A percentile compares a stretch with the other conserved stretches of the same genome.
Conservation (phyloP, 2,888 invertebrate species). For the Chouioia cunea region DNA sequence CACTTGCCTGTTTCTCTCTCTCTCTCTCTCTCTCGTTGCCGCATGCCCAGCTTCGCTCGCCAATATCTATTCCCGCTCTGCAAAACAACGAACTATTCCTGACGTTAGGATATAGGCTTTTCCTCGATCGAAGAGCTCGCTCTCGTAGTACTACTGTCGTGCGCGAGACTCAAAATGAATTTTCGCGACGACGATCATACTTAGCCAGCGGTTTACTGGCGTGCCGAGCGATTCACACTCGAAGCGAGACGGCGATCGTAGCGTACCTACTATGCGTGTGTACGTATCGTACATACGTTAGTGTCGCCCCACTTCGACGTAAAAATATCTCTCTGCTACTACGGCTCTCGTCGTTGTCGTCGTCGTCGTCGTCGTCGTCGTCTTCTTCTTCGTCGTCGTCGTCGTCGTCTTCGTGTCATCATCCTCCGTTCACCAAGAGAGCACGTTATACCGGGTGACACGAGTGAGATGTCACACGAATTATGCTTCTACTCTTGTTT, state of each 20-base stretch:
- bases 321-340: conserved; percentile 58
- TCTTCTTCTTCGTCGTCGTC: conserved; percentile 35
- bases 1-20: conserved; percentile 63
- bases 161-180: neutral
- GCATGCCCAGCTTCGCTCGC: conserved; percentile 66
- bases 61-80: conserved; percentile 71
- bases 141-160: neutral
- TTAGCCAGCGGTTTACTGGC: conserved; percentile 49
- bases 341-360: conserved; percentile 37
- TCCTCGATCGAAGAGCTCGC: neutral
- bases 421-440: conserved; percentile 49
- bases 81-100: conserved; percentile 61
- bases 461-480: conserved; percentile 37
- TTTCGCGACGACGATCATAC: neutral
- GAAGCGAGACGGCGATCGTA: conserved; percentile 38
- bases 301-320: conserved; percentile 60
- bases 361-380: conserved; percentile 17
- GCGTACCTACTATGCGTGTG: conserved; percentile 4
- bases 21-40: too few relatives aligned
- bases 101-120: too few relatives aligned
- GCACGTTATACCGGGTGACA: conserved; percentile 51
- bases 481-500: neutral
- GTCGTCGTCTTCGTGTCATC: conserved; percentile 50
- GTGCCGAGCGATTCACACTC: conserved; percentile 55
- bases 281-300: conserved; percentile 34